Percentiles rank a stretch among this genome's conserved stretches.
Conservation (phyloP, 1,140 invertebrate species). For the Ctenoplectra terminalis region DNA sequence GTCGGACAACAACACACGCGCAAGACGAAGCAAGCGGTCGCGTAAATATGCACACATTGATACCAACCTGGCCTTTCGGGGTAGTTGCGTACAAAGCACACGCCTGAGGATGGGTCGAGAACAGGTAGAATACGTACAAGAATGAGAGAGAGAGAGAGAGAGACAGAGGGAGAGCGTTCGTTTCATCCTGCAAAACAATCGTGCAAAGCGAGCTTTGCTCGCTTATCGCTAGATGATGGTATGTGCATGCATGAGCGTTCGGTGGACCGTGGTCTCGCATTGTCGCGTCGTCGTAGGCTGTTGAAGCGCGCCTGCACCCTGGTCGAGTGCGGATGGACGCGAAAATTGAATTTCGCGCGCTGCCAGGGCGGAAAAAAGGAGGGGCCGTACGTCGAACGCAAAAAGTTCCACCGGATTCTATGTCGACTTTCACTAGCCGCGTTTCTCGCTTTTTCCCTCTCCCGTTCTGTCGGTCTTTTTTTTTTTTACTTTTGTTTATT, state of each 20-base stretch:
- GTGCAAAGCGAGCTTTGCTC: not conserved
- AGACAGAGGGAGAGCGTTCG: not conserved
- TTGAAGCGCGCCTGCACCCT: not conserved
- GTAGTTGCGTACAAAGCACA: not conserved
- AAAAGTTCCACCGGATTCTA: conserved; percentile 39
- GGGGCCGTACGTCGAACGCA: conserved; percentile 13
- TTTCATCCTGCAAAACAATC: not conserved
- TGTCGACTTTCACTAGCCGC: conserved; percentile 20
- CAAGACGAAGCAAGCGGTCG: conserved; percentile 25
- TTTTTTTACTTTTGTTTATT: conserved; percentile 6
- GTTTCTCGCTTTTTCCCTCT: not conserved
- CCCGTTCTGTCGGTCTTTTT: not conserved
- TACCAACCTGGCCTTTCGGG: not conserved
- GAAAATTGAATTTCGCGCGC: conserved; percentile 63
- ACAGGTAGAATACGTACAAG: not conserved
- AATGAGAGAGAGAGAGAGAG: not conserved
- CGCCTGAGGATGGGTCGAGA: not conserved
- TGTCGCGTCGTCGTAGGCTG: conserved; percentile 19
- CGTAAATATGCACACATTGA: conserved; percentile 9
- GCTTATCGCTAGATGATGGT: conserved; percentile 47
- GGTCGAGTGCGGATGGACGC: conserved; percentile 34
- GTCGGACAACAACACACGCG: not conserved
- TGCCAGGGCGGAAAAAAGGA: conserved; percentile 49
- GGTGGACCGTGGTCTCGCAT: conserved; percentile 50
- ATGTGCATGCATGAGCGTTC: conserved; percentile 20